Evolutionary conservation across 2,888 invertebrate species (phyloP).

Genomic region (Brachylomia viminalis): DNA sequence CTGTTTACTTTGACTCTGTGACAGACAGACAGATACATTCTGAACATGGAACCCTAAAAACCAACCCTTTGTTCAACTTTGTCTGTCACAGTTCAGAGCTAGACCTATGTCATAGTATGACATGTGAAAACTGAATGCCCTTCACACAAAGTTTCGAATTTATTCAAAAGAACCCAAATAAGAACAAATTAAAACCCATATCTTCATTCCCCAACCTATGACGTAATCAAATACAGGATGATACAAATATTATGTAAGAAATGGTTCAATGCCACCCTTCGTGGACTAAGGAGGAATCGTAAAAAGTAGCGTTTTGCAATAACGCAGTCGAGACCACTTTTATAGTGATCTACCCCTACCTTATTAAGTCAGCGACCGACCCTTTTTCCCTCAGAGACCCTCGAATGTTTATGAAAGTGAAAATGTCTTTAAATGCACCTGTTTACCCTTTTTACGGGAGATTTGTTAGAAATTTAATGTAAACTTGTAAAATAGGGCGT

Average conservation of each 20-base stretch:
- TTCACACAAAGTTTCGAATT: neutral
- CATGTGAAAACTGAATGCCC: neutral
- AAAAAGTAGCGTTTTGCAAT: slow-evolving; percentile 80
- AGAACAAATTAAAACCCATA: slow-evolving; percentile 23
- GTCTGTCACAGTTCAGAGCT: neutral
- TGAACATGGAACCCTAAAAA: neutral
- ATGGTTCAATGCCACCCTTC: slow-evolving; percentile 65
- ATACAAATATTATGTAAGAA: slow-evolving; percentile 39
- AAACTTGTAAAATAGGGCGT: slow-evolving; percentile 49
- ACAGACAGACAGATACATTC: neutral
- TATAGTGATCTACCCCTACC: slow-evolving; percentile 80
- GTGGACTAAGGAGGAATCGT: slow-evolving; percentile 75
- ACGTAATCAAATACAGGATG: slow-evolving; percentile 24
- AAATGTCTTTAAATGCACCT: slow-evolving; percentile 85
- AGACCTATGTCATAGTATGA: neutral
- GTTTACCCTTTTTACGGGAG: slow-evolving; percentile 75
- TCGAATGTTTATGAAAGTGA: slow-evolving; percentile 83
- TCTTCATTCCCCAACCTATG: neutral
- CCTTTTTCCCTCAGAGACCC: slow-evolving; percentile 72
- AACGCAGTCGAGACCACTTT: slow-evolving; percentile 78
- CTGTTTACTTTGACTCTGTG: neutral
- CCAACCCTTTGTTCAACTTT: neutral
- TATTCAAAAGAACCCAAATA: neutral
- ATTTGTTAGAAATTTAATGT: slow-evolving; percentile 72
- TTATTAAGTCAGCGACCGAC: slow-evolving; percentile 84